Conservation (phyloP, 2,888 invertebrate genomes). For the Lithophane semibrunnea region DNA sequence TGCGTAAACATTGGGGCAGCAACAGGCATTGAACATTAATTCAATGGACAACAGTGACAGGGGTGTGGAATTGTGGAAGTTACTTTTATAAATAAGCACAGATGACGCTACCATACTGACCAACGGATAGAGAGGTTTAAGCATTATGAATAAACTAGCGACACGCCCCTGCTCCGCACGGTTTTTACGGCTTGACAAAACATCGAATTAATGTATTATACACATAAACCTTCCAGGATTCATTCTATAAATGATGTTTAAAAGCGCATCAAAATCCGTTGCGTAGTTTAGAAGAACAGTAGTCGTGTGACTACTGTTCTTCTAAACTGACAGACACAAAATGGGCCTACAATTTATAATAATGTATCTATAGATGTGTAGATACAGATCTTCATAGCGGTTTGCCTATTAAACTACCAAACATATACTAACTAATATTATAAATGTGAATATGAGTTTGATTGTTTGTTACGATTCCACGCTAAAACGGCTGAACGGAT, state of each 20-base stretch:
- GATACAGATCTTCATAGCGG: no score
- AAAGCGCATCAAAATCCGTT: no score
- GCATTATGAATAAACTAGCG: background rate
- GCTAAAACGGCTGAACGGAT: no score
- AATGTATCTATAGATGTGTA: no score
- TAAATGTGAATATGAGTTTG: no score
- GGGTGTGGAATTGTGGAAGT: constrained; percentile 17
- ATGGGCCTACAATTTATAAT: background rate
- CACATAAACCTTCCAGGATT: no score
- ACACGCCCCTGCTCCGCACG: background rate
- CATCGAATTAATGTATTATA: background rate
- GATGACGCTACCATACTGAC: constrained; percentile 37
- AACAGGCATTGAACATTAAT: background rate
- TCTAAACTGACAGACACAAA: background rate
- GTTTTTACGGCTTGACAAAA: background rate
- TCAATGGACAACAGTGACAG: background rate
- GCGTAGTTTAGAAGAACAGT: no score
- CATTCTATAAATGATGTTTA: no score
- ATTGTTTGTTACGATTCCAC: no score
- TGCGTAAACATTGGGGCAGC: background rate
- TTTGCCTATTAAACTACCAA: no score
- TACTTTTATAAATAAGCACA: constrained; percentile 7
- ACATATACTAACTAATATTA: no score
- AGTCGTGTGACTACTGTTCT: no score
- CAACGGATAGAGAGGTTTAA: background rate